phyloP scores from a whole-genome alignment of 2,888 invertebrate species.

The Apocheima hispidaria region DNA sequence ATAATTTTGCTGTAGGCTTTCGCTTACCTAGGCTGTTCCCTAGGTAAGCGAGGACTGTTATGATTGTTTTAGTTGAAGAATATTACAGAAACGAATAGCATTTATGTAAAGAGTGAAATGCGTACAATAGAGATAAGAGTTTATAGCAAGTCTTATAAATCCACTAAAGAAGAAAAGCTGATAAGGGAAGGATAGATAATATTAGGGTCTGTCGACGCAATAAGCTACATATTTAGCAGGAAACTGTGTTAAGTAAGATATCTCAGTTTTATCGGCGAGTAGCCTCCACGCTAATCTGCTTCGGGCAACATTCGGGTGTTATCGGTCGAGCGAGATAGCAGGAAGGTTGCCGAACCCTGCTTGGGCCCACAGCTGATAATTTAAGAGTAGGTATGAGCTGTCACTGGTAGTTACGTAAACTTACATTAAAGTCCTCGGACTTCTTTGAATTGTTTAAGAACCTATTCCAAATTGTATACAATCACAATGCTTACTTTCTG shows the following conservation, averaged over 20 bases:
- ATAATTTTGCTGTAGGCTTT: too few relatives aligned
- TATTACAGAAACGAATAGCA: too few relatives aligned
- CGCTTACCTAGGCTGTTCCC: too few relatives aligned
- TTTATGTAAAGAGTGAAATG: too few relatives aligned
- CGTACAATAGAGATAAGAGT: too few relatives aligned
- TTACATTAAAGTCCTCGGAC: not conserved
- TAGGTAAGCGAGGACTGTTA: too few relatives aligned
- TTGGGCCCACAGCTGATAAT: conserved; percentile 25
- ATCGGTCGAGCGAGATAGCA: conserved; percentile 29
- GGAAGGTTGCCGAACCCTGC: conserved; percentile 28
- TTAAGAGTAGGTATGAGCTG: not conserved
- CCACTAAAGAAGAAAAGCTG: not conserved
- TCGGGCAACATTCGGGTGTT: conserved; percentile 25
- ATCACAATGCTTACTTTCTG: conserved; percentile 5
- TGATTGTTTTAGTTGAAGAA: too few relatives aligned
- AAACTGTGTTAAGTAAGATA: conserved; percentile 14
- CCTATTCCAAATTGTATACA: conserved; percentile 6
- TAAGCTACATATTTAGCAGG: conserved; percentile 7
- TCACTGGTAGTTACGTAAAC: conserved; percentile 5
- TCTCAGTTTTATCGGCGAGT: conserved; percentile 23
- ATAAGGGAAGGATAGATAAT: not conserved
- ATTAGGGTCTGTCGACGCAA: conserved; percentile 1
- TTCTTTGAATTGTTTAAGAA: conserved; percentile 16
- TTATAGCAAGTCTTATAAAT: too few relatives aligned
- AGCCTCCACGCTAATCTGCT: conserved; percentile 28